Base-by-base conservation (phyloP, 2,888 invertebrate species). In the Tenthredo scrophulariae region DNA sequence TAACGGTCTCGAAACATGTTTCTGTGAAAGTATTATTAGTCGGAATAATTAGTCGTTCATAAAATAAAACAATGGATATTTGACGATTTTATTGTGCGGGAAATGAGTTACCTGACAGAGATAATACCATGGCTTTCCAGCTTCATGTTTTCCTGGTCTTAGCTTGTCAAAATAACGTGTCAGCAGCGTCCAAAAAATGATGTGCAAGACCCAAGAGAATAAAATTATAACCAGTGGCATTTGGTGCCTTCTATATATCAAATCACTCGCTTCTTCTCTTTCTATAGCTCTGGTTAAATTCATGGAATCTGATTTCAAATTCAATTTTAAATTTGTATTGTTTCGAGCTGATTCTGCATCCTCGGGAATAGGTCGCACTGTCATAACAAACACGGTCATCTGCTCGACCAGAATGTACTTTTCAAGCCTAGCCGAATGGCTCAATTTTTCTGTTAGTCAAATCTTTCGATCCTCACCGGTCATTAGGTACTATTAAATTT, bases 151-250 rank as follows among this genome's bases (percentile, higher is more conserved):
- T 40, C 88, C 88, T 7, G 87, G 87, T 9, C 86, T 84, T 6
- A 88, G 58, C 74, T 86, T 87, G 37, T 88, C 88, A 29, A 88
- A 85, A 72, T 89, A 89, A 33, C 87, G 62, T 3, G 88, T 85
- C 13, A 88, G 33, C 0, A 85, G 33, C 18, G 70, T 86, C 89
- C 88, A 89, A 33, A 86, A 85, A 70, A 87, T 58, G 22, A 88
- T 86, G 67, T 89, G 88, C 6, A 88, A 26, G 10, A 33, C 22
- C 89, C 88, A 89, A 0, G 70, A 62, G 2, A 86, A 46, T 6
- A 88, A 22, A 33, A 88, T 85, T 4, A 84, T 43, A 18, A 29
- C 46, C 6, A 88, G 62, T 9, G 88, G 46, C 18, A 88, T 85
- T 75, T 58, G 43, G 67, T 46, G 13, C 13, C n/a, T 58, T 26